Evolutionary conservation across 2,888 invertebrate species (phyloP).

Genomic region (Synergus umbraculus): DNA sequence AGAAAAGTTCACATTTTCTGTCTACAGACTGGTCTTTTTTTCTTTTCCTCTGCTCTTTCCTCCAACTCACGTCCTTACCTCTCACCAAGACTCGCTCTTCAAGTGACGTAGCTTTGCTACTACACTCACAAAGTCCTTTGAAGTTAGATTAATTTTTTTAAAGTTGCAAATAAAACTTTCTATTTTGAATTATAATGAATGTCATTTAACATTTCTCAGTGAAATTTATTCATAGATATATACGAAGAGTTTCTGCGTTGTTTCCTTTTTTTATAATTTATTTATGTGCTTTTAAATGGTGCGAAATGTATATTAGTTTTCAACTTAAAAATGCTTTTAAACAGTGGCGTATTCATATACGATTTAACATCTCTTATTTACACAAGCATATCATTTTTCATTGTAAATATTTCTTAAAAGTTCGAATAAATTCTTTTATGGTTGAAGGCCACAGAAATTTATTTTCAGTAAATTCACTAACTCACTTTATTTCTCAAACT

Average conservation of each 20-base stretch:
- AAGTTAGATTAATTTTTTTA: conserved; percentile 39
- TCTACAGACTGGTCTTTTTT: conserved; percentile 1
- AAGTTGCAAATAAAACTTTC: conserved; percentile 24
- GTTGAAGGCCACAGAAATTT: neutral
- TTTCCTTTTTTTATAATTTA: neutral
- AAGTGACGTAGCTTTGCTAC: conserved; percentile 21
- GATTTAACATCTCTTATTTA: neutral
- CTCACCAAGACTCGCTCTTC: conserved; percentile 18
- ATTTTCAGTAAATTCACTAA: neutral
- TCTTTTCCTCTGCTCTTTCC: conserved; percentile 16
- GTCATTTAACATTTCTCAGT: neutral
- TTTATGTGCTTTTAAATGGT: neutral
- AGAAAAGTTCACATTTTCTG: conserved; percentile 17
- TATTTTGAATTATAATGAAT: neutral
- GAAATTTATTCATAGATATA: neutral
- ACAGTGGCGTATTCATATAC: neutral
- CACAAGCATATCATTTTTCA: neutral
- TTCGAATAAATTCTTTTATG: neutral
- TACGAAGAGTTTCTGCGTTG: neutral
- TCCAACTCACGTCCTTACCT: conserved; percentile 10
- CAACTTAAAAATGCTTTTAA: neutral
- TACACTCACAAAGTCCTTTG: conserved; percentile 33
- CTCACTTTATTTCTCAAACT: too few relatives aligned
- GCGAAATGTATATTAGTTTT: too few relatives aligned
- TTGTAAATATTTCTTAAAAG: neutral